These are phyloP conservation scores for Vandiemenella viatica DNA, from an alignment of 2,888 invertebrate species.

Conservation along the genomic window DNA sequence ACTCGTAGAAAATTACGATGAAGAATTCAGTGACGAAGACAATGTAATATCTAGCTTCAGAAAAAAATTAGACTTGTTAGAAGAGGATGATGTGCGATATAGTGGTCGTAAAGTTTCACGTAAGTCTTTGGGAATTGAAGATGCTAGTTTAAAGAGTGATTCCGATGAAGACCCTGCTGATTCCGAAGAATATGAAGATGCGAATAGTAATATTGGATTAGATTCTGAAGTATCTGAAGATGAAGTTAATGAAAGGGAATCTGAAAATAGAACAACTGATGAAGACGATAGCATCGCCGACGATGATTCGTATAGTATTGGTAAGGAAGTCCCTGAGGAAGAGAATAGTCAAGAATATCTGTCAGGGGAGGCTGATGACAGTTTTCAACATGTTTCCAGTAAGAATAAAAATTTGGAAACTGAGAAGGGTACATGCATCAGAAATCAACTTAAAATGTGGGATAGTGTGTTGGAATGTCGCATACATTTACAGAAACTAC, in stretches of 20 bases:
- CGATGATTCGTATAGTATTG: not conserved
- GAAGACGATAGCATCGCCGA: constrained; percentile 10
- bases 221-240: not conserved
- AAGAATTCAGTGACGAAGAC: constrained; percentile 35
- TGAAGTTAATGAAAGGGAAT: constrained; percentile 1
- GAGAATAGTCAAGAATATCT: constrained; percentile 1
- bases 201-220: not conserved
- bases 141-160: not conserved
- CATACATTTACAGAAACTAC: constrained; percentile 72
- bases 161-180: not conserved
- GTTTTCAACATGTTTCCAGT: constrained; percentile 10
- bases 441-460: constrained; percentile 43
- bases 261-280: not conserved
- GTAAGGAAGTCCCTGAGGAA: not conserved
- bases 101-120: constrained; percentile 45
- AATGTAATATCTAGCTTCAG: constrained; percentile 44
- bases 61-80: constrained; percentile 50
- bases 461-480: constrained; percentile 72
- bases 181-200: constrained; percentile 10
- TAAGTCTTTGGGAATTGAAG: not conserved
- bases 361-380: not conserved
- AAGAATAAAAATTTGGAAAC: constrained; percentile 20
- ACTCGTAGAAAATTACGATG: constrained; percentile 36
- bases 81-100: constrained; percentile 57
- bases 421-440: constrained; percentile 23